These are phyloP conservation scores for Clangula hyemalis DNA, from an alignment of 2,797 vertebrate species.

Conservation along the genomic window DNA sequence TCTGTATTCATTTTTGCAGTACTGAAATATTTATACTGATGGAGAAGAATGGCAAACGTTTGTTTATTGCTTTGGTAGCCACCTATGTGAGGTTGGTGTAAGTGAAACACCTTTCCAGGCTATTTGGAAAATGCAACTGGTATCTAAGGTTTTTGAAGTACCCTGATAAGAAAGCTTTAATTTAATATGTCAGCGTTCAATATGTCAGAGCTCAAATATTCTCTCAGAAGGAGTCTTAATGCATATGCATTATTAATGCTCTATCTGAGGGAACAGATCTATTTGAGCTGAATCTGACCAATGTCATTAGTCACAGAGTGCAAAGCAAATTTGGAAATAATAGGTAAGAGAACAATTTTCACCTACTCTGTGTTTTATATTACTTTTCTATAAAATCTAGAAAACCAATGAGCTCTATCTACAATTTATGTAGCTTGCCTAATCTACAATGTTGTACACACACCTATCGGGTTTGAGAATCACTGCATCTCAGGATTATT, in stretches of 20 bases:
- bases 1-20: background rate
- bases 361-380: background rate
- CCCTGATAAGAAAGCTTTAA: constrained; percentile 71
- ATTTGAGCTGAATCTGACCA: constrained; percentile 62
- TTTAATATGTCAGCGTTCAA: constrained; percentile 72
- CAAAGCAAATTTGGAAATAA: constrained; percentile 10
- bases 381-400: background rate
- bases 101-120: constrained; percentile 27
- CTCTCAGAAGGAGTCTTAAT: constrained; percentile 71
- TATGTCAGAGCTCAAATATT: constrained; percentile 76
- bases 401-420: background rate
- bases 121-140: constrained; percentile 40
- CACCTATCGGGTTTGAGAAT: background rate
- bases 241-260: constrained; percentile 74
- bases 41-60: constrained; percentile 25
- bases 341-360: background rate
- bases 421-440: background rate
- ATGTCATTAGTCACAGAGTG: constrained; percentile 55
- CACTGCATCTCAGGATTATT: background rate
- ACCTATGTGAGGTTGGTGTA: constrained; percentile 21
- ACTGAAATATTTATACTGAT: background rate
- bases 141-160: constrained; percentile 55
- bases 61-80: constrained; percentile 56
- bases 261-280: constrained; percentile 61
- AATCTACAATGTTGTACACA: background rate